phyloP scores from a whole-genome alignment of 1,140 invertebrate species.

The Drosophila oshimai region DNA sequence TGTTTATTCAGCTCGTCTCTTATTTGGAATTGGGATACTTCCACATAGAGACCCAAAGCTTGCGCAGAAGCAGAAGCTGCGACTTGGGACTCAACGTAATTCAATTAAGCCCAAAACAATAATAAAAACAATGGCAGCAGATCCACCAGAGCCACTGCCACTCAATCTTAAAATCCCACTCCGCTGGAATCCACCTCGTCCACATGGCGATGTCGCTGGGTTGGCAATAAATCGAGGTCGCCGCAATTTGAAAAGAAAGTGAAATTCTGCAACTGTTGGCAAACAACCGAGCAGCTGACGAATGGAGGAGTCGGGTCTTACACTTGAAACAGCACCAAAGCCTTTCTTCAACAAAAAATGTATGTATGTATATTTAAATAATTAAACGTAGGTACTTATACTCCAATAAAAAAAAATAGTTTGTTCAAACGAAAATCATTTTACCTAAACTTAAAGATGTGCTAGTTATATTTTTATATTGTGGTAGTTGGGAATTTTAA shows the following conservation, averaged over 20 bases:
- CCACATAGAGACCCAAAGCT: conserved; percentile 6
- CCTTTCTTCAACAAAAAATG: too few relatives aligned
- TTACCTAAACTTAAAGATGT: too few relatives aligned
- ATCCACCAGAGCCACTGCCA: conserved; percentile 17
- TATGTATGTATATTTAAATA: too few relatives aligned
- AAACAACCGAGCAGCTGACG: conserved; percentile 53
- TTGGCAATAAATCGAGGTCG: conserved; percentile 71
- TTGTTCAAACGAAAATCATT: too few relatives aligned
- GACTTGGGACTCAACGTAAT: conserved; percentile 56
- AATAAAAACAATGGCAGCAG: conserved; percentile 60
- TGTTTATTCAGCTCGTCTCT: conserved; percentile 12
- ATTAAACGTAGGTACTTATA: neutral
- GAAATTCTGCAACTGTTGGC: conserved; percentile 75
- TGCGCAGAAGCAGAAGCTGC: neutral
- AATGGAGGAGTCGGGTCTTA: conserved; percentile 39
- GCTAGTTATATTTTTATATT: too few relatives aligned
- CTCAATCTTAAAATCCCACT: conserved; percentile 1
- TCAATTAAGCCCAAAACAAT: conserved; percentile 58
- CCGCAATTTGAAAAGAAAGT: conserved; percentile 78
- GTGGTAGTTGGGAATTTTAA: too few relatives aligned
- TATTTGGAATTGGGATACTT: conserved; percentile 25
- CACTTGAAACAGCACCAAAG: neutral
- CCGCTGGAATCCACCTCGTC: conserved; percentile 25
- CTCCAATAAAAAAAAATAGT: too few relatives aligned
- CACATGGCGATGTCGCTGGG: conserved; percentile 41